Base-by-base conservation (phyloP, 2,888 invertebrate species). In the Polymixis flavicincta region DNA sequence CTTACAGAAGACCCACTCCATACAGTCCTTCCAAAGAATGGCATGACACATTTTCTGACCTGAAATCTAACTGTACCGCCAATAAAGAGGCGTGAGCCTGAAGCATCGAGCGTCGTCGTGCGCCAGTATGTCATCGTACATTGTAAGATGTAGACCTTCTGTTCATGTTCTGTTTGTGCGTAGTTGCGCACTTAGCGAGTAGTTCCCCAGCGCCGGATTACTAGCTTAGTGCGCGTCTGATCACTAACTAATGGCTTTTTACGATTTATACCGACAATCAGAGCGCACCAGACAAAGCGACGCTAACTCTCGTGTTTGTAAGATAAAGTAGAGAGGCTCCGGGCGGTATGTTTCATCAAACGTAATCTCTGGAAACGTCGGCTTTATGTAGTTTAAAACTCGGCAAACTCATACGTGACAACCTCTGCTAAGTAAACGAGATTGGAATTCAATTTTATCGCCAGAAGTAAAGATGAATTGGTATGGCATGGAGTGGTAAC, bases 211-310 rank as follows among this genome's bases (percentile, higher is more conserved):
- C 63, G 75, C 69, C 63, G 83, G 78, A 74, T 81, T 70, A 76
- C 79, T 73, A 59, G 83, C 80, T 71, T 50, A 76, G 76, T 72
- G 70, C 65, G 70, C 76, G 65, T 66, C 69, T 72, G 67, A 85
- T 79, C 79, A 72, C 79, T 82, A 82, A 74, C 80, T 84, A 84
- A 82, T 82, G 68, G 71, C 60, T 65, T 80, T 84, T 84, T 66
- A 75, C 59, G 64, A 84, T 84, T 84, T 68, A 75, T 68, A 17
- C 68, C 19, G 42, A 60, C 59, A 50, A 64, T 77, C 63, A 45
- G n/a, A 64, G 66, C 57, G 32, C 32, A 25, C 60, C 50, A 60
- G 42, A 69, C 28, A 60, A 66, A 66, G 59, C 50, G 67, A 28
- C 48, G 25, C 14, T 72, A 78, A 65, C 50, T 72, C 45, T 57